Evolutionary conservation across 2,797 vertebrate genomes (phyloP).

Genomic region (Bufotes viridis): DNA sequence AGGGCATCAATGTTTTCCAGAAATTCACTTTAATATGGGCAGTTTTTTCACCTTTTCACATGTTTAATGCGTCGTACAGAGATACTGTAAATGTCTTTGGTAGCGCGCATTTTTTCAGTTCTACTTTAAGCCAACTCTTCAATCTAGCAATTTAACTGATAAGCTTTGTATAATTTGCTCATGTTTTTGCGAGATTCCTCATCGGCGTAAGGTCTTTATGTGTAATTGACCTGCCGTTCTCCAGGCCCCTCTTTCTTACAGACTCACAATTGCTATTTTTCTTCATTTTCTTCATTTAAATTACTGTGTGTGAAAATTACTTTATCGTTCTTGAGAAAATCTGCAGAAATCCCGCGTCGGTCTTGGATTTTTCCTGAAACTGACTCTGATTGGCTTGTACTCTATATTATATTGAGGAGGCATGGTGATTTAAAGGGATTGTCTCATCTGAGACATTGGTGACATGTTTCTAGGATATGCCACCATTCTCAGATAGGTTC

Average conservation of each 20-base stretch:
- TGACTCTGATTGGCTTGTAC: too few relatives aligned
- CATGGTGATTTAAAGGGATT: too few relatives aligned
- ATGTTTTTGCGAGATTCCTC: background rate
- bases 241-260: background rate
- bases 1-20: too few relatives aligned
- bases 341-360: background rate
- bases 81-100: too few relatives aligned
- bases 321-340: conserved; percentile 19
- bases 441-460: too few relatives aligned
- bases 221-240: conserved; percentile 15
- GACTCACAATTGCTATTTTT: background rate
- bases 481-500: too few relatives aligned
- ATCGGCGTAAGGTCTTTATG: background rate
- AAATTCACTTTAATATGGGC: too few relatives aligned
- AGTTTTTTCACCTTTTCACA: too few relatives aligned
- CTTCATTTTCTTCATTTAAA: conserved; percentile 12
- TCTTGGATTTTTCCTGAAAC: too few relatives aligned
- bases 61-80: too few relatives aligned
- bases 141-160: background rate
- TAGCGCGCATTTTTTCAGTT: background rate
- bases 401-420: too few relatives aligned
- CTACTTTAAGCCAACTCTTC: background rate
- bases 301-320: conserved; percentile 20
- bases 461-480: too few relatives aligned
- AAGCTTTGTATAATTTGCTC: background rate